Conservation (phyloP, 2,888 invertebrate genomes). For the Apoderus coryli region DNA sequence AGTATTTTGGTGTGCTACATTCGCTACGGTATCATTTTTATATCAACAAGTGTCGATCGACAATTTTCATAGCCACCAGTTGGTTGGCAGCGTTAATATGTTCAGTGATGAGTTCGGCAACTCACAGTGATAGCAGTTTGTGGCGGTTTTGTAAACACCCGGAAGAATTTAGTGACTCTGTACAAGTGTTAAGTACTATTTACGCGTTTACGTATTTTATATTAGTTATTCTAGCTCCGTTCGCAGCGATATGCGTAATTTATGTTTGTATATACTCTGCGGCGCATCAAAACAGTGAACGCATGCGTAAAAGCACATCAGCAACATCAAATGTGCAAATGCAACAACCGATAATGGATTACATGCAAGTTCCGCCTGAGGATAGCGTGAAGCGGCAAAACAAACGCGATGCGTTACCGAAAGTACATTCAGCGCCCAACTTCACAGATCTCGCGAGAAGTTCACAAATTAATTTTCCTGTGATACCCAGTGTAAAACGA, state of each 20-base stretch:
- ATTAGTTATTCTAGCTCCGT: slow-evolving; percentile 38
- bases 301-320: slow-evolving; percentile 35
- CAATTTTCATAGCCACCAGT: slow-evolving; percentile 33
- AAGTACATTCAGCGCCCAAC: slow-evolving; percentile 29
- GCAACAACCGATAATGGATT: no score
- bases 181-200: slow-evolving; percentile 30
- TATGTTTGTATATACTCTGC: slow-evolving; percentile 63
- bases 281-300: slow-evolving; percentile 54
- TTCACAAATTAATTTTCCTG: slow-evolving; percentile 9
- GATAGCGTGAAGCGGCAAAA: slow-evolving; percentile 20
- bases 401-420: slow-evolving; percentile 22
- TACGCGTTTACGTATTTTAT: slow-evolving; percentile 34
- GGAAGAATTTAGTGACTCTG: slow-evolving; percentile 14
- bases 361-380: slow-evolving; percentile 32
- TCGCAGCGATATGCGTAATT: slow-evolving; percentile 53
- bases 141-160: slow-evolving; percentile 31
- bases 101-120: slow-evolving; percentile 33
- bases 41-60: slow-evolving; percentile 37
- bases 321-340: slow-evolving; percentile 38
- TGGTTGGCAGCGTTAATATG: slow-evolving; percentile 36
- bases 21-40: slow-evolving; percentile 47
- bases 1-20: slow-evolving; percentile 51
- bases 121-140: slow-evolving; percentile 32
- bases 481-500: slow-evolving; percentile 26
- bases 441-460: slow-evolving; percentile 21